These are phyloP conservation scores for Campoplex capitator DNA, from an alignment of 2,888 invertebrate species.

Conservation along the genomic window DNA sequence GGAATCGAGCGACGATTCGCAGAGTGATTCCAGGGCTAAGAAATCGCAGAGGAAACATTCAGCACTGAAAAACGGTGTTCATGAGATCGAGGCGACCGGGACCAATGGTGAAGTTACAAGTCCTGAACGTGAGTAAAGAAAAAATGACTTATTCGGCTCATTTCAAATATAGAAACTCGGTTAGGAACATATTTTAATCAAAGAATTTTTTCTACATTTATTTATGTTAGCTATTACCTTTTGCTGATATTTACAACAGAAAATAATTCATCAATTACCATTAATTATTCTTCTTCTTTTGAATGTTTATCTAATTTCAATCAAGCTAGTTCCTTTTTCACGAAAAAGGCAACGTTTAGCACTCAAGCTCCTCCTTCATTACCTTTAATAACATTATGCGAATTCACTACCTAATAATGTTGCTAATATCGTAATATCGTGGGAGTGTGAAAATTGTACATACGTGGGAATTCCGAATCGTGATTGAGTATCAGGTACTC, in stretches of 20 bases:
- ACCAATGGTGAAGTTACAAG: slow-evolving; percentile 23
- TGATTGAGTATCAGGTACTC: neutral
- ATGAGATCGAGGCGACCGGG: slow-evolving; percentile 3
- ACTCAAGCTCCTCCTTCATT: too few relatives aligned
- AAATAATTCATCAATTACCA: too few relatives aligned
- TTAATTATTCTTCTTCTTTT: too few relatives aligned
- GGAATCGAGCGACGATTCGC: slow-evolving; percentile 63
- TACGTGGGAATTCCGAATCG: neutral
- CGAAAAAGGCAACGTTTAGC: too few relatives aligned
- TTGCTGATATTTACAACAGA: too few relatives aligned
- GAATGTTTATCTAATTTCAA: neutral
- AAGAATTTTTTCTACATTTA: too few relatives aligned
- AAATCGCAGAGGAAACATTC: neutral
- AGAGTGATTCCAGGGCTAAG: slow-evolving; percentile 13
- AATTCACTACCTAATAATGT: neutral
- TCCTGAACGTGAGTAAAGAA: slow-evolving; percentile 47
- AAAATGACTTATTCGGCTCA: neutral
- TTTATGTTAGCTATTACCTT: too few relatives aligned
- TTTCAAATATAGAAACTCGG: neutral
- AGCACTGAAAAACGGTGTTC: neutral
- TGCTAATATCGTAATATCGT: neutral
- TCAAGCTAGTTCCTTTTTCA: neutral
- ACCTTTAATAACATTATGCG: too few relatives aligned
- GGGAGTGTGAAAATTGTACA: neutral
- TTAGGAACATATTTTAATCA: neutral